Evolutionary conservation across 2,888 invertebrate species (phyloP), one percentile per base, ranked within the genome.

Genomic region (Cryptocheilus praepositus): DNA sequence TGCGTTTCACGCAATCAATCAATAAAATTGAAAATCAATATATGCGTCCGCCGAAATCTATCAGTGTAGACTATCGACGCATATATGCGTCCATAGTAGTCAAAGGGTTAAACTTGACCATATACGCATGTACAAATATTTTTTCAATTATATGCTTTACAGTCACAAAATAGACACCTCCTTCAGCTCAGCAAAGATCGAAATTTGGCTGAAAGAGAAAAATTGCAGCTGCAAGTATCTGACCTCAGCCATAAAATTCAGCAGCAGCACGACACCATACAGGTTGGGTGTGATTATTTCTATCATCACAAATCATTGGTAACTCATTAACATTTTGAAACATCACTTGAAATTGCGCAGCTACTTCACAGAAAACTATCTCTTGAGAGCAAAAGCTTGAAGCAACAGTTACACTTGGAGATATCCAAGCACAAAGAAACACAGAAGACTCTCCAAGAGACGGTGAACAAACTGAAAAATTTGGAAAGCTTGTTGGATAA

Each of bases 321-420:
- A n/a, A 49, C 5, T n/a, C 1, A 3, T 4, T 11, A 49, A 49
- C 15, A 13, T 52, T 53, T n/a, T 21, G 3, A 54, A 1, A 7
- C 51, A 44, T 53, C 13, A 57, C 45, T 60, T 49, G 16, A 2
- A 16, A 44, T 43, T 66, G 16, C 36, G 43, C 91, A 92, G 44
- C 90, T 91, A 73, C 89, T 95, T 71, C 93, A 94, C 65, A 91
- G 95, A 52, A 93, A 93, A 79, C 88, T 95, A 15, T 91, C 92
- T 66, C 88, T 96, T 44, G 95, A 95, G 85, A 91, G 91, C 2
- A 96, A 95, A 89, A 94, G 93, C 84, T 92, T 92, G 76, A 93
- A 92, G 66, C 93, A 94, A 76, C 94, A 94, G 83, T 86, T 95
- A 16, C 92, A 93, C 71, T 85, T 87, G 0, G 95, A 95, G 86